Evolutionary conservation across 2,797 vertebrate species (phyloP).

Genomic region (Fistularia tabacaria): DNA sequence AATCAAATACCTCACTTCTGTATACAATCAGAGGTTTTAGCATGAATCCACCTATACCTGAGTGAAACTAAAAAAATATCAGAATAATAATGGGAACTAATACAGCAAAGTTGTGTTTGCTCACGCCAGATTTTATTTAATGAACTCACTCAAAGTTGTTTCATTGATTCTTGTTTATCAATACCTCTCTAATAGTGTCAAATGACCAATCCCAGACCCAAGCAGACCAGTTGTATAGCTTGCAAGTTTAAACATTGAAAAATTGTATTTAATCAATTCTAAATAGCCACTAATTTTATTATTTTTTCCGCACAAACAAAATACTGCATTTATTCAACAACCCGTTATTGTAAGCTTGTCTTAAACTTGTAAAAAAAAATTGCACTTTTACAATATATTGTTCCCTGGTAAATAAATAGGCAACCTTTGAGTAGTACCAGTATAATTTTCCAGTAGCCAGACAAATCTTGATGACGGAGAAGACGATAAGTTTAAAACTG

Average conservation of each 20-base stretch:
- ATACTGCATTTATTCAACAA: background rate
- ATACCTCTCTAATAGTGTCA: slow-evolving; percentile 25
- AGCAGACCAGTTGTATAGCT: slow-evolving; percentile 32
- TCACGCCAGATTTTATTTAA: slow-evolving; percentile 40
- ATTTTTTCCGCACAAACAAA: background rate
- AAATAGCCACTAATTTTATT: slow-evolving; percentile 36
- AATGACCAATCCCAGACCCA: slow-evolving; percentile 45
- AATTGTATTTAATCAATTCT: slow-evolving; percentile 22
- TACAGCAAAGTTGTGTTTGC: slow-evolving; percentile 55
- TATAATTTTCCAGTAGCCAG: slow-evolving; percentile 62
- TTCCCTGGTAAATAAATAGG: slow-evolving; percentile 42
- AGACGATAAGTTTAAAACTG: slow-evolving; percentile 67
- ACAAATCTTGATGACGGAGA: slow-evolving; percentile 64
- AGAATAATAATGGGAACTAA: slow-evolving; percentile 53
- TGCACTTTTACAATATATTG: slow-evolving; percentile 23
- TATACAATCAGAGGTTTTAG: slow-evolving; percentile 53
- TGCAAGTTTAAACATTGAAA: slow-evolving; percentile 27
- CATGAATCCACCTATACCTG: slow-evolving; percentile 63
- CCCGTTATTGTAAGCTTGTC: slow-evolving; percentile 18
- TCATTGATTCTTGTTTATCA: slow-evolving; percentile 50
- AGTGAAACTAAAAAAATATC: slow-evolving; percentile 58
- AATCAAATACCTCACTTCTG: slow-evolving; percentile 52
- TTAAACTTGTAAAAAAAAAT: slow-evolving; percentile 25
- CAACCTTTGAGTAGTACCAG: slow-evolving; percentile 39
- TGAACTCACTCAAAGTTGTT: slow-evolving; percentile 54